Conservation (phyloP, 2,797 vertebrate species). For the Rhinatrema bivittatum region DNA sequence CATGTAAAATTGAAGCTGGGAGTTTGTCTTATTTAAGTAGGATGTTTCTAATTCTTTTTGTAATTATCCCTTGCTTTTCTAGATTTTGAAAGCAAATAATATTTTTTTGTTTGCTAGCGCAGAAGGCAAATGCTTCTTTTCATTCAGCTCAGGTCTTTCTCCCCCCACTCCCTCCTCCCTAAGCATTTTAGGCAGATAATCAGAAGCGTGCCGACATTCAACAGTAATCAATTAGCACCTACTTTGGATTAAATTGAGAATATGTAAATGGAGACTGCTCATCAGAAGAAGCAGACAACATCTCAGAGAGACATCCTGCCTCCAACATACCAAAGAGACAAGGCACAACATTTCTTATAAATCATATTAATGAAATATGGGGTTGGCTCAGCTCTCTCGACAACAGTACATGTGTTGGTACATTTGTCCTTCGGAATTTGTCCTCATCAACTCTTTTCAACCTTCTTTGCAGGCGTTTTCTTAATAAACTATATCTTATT, state of each 20-base stretch:
- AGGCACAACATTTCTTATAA: constrained; percentile 39
- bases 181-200: constrained; percentile 67
- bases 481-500: no score
- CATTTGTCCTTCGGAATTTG: no score
- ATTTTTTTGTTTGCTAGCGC: no score
- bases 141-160: constrained; percentile 24
- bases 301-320: constrained; percentile 47
- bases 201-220: constrained; percentile 69
- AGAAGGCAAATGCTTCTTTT: constrained; percentile 28
- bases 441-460: no score
- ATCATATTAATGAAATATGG: constrained; percentile 26
- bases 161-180: constrained; percentile 27
- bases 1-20: no score
- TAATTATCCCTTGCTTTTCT: no score
- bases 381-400: no score
- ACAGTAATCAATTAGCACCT: constrained; percentile 72
- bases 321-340: constrained; percentile 49
- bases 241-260: constrained; percentile 76
- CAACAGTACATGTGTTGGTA: no score
- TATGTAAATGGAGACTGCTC: constrained; percentile 67
- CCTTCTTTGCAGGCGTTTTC: no score
- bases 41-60: no score
- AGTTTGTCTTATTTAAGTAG: no score
- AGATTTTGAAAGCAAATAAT: no score
- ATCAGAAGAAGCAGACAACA: constrained; percentile 62